Percentiles rank a stretch among this genome's conserved stretches.
Conservation (phyloP, 2,113 vertebrate species). For the Propithecus coquereli region DNA sequence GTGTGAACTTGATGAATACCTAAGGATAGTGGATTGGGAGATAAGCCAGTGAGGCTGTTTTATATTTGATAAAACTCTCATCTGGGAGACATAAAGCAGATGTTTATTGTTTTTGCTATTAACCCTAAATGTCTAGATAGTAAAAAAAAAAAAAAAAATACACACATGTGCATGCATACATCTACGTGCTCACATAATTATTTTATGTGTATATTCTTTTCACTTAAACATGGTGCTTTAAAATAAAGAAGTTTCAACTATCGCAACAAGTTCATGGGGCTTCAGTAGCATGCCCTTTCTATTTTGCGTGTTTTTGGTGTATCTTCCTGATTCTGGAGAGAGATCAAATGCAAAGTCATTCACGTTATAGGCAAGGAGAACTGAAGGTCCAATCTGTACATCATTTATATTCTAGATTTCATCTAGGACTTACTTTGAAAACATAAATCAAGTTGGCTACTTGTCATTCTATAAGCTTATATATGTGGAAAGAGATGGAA, state of each 20-base stretch:
- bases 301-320: not conserved
- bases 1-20: conserved; percentile 57
- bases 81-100: conserved; percentile 43
- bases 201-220: not conserved
- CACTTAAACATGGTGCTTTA: not conserved
- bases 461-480: not conserved
- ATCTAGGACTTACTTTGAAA: conserved; percentile 1
- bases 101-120: conserved; percentile 57
- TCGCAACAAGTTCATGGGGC: not conserved
- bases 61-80: conserved; percentile 55
- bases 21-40: conserved; percentile 28
- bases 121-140: conserved; percentile 25
- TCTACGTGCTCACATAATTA: not conserved
- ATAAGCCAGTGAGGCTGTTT: conserved; percentile 39
- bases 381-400: not conserved
- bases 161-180: not conserved
- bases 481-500: not conserved
- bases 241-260: not conserved
- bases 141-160: conserved; percentile 22
- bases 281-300: not conserved
- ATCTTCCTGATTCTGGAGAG: not conserved
- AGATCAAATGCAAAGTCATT: not conserved
- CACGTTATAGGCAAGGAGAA: not conserved
- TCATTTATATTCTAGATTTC: not conserved
- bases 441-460: not conserved